Base-by-base conservation (phyloP, 2,888 invertebrate species). In the Clusia tigrina region DNA sequence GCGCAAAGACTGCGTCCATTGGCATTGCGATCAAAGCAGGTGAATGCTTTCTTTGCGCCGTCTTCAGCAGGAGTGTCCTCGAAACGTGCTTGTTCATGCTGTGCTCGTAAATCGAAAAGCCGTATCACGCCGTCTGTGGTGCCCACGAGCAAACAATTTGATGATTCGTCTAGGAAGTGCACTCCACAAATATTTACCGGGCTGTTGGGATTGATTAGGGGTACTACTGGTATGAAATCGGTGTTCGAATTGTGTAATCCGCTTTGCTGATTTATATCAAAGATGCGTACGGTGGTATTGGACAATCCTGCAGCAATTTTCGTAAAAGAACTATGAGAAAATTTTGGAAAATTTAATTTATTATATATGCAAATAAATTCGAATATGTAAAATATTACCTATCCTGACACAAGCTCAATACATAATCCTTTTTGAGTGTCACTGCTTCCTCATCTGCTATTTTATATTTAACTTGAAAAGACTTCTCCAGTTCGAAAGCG, bases 1-100 rank as follows among this genome's bases (percentile, higher is more conserved):
- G 89, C 90, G 77, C 91, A 90, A 62, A 95, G 72, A 56, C 93
- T 85, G 25, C 89, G 85, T 32, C 90, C 89, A 68, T 90, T 89
- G 60, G 87, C 85, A 22, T 91, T 91, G 2, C 92, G 80, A 79
- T 94, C 94, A 84, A 94, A 91, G 71, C 90, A 89, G 20, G 87
- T 87, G 53, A 91, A 86, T 1, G 89, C 87, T 74, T 89, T 89
- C 1, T 73, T 68, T 10, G 51, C 54, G 32, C 25, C 60, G n/a
- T 26, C 17, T 25, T 60, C 62, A 10, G 20, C 56, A 15, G 18
- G 9, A n/a, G 10, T 37, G 37, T 70, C 61, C 54, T 72, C 72
- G 63, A 78, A 81, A 10, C 69, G 62, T 1, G 86, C 74, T 81
- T 83, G 60, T 74, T 79, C 70, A 80, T 79, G 59, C 1, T 67